phyloP scores from a whole-genome alignment of 1,140 invertebrate genomes.

The Vanessa tameamea region DNA sequence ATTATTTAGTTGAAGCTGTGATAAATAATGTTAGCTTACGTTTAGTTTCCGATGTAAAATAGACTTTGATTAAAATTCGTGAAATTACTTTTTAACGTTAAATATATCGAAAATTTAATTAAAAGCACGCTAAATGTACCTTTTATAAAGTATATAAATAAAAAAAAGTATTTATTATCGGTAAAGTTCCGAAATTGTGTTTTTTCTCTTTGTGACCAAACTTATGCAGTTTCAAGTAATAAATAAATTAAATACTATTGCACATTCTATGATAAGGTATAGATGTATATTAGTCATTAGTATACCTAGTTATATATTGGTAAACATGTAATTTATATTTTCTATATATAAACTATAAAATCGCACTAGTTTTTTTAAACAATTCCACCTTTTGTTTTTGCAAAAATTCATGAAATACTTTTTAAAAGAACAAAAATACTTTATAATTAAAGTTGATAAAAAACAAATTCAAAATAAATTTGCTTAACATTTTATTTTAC shows the following conservation, averaged over 20 bases:
- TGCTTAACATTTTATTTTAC: constrained; percentile 24
- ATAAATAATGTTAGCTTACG: not conserved
- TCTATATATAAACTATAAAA: too few species aligned
- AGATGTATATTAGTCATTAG: too few species aligned
- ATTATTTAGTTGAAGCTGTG: not conserved
- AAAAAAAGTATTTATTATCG: too few species aligned
- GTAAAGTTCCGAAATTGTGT: not conserved
- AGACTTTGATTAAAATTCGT: too few species aligned
- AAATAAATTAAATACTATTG: not conserved
- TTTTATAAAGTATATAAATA: too few species aligned
- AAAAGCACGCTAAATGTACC: too few species aligned
- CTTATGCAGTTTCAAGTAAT: not conserved
- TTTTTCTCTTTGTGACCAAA: not conserved
- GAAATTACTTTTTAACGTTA: too few species aligned
- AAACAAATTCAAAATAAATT: constrained; percentile 26
- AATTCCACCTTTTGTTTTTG: not conserved
- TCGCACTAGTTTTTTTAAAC: not conserved
- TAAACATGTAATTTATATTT: too few species aligned
- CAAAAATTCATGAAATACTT: not conserved
- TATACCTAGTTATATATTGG: too few species aligned
- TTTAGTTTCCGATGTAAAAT: too few species aligned
- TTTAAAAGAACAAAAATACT: constrained; percentile 7
- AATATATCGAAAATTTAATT: too few species aligned
- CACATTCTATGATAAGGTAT: too few species aligned
- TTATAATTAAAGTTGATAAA: constrained; percentile 20